Conservation (phyloP, 2,113 vertebrate species). For the Perca flavescens region DNA sequence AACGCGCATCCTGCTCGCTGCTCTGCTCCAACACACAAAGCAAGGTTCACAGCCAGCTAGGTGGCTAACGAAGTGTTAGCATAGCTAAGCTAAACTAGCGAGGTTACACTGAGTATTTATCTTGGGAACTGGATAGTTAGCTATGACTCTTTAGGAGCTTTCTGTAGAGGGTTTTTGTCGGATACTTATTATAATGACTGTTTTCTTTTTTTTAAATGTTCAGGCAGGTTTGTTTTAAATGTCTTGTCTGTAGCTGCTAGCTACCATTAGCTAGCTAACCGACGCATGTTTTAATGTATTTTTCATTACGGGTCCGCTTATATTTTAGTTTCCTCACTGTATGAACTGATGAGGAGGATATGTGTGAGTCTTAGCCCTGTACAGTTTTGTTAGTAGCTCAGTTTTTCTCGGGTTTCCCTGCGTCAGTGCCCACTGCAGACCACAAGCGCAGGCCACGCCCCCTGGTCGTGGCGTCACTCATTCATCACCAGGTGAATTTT, state of each 20-base stretch:
- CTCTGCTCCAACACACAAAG: conserved; percentile 48
- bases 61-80: conserved; percentile 55
- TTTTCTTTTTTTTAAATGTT: neutral
- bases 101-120: neutral
- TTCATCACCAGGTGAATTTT: no score
- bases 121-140: conserved; percentile 4
- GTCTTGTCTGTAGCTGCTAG: neutral
- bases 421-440: neutral
- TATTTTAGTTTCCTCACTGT: neutral
- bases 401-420: neutral
- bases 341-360: no score
- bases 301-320: neutral
- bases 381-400: neutral
- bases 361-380: neutral
- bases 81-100: conserved; percentile 3
- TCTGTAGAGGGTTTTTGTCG: neutral
- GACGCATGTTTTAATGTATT: neutral
- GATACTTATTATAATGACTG: neutral
- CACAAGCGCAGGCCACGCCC: neutral
- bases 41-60: conserved; percentile 28
- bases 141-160: neutral
- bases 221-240: neutral
- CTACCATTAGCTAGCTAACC: neutral
- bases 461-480: neutral
- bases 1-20: conserved; percentile 18